A percentile compares a stretch with the other conserved stretches of the same genome.
Evolutionary conservation across 2,888 invertebrate species (phyloP).

Genomic region (Romanomermis culicivorax): DNA sequence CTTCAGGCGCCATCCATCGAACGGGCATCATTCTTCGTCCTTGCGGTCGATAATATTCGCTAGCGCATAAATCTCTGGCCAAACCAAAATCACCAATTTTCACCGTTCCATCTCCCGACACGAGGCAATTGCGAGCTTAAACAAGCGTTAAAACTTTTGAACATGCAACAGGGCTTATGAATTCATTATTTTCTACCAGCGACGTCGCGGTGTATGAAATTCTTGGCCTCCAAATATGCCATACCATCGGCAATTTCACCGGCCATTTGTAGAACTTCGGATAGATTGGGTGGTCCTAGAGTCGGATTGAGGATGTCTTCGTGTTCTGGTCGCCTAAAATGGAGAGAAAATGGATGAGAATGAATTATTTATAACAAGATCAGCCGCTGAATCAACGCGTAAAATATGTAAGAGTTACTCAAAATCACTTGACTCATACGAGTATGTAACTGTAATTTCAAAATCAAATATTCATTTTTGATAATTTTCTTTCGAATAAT

Average conservation of each 20-base stretch:
- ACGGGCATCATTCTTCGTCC: slow-evolving; percentile 57
- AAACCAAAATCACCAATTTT: slow-evolving; percentile 38
- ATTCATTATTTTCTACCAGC: slow-evolving; percentile 33
- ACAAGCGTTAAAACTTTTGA: neutral
- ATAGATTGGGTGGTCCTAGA: slow-evolving; percentile 32
- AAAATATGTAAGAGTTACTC: no score
- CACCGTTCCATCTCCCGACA: slow-evolving; percentile 57
- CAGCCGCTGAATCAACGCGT: no score
- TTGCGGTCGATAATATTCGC: slow-evolving; percentile 63
- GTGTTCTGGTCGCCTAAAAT: slow-evolving; percentile 17
- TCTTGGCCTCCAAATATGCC: slow-evolving; percentile 80
- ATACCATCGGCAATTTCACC: slow-evolving; percentile 86
- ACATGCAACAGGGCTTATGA: neutral
- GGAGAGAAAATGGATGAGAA: neutral
- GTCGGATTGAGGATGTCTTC: no score
- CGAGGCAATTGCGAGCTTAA: slow-evolving; percentile 66
- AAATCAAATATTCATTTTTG: no score
- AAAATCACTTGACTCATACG: no score
- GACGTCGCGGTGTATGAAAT: slow-evolving; percentile 77
- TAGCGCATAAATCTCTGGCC: slow-evolving; percentile 68
- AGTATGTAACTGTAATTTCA: no score
- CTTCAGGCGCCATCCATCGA: slow-evolving; percentile 91
- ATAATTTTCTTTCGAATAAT: no score
- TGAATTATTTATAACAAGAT: no score
- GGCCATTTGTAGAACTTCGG: slow-evolving; percentile 35